Base-by-base conservation (phyloP, 1,140 invertebrate species). In the Lucilia sericata region DNA sequence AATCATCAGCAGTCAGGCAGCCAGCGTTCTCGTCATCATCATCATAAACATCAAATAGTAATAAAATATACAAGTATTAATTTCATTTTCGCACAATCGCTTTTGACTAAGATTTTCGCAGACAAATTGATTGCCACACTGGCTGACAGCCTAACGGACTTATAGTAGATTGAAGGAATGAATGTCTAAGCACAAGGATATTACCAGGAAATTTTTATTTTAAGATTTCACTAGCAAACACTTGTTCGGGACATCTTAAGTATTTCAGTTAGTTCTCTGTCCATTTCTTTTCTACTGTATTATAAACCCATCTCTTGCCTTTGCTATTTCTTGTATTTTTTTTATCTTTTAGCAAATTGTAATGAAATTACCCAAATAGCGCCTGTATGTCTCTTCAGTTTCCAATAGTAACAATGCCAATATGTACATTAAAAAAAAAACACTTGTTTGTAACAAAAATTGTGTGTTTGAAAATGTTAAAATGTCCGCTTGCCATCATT, bases 341-440 rank as follows among this genome's bases (percentile, higher is more conserved):
- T 12, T 30, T 30, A 1, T 30, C 3, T 30, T 70, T 70, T 21
- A n/a, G 8, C 19, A 70, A 70, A 70, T 19, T 21, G 0, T 70
- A 70, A 70, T 70, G 19, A 12, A 70, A 70, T 70, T 70, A 12
- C 65, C 65, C 21, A 70, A 70, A 70, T 70, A 70, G 65, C 65
- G 65, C 19, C 65, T 70, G 65, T 25, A 12, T 70, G 65, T 70
- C 65, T 70, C 65, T 55, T 12, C 51, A 55, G 51, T 13, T 30
- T 42, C 42, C 7, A 42, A 42, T 12, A 55, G 51, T n/a, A 55
- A 55, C 51, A 55, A 55, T 55, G 51, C 51, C 51, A 55, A 55
- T 55, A 55, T 55, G 51, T 55, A 55, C 17, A 55, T 55, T 55
- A 10, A 42, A 10, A 10, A 42, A 10, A 42, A 7, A 30, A 42